A percentile compares a stretch with the other conserved stretches of the same genome.
Conservation (phyloP, 2,888 invertebrate species). For the Ichneumoninae sp. region DNA sequence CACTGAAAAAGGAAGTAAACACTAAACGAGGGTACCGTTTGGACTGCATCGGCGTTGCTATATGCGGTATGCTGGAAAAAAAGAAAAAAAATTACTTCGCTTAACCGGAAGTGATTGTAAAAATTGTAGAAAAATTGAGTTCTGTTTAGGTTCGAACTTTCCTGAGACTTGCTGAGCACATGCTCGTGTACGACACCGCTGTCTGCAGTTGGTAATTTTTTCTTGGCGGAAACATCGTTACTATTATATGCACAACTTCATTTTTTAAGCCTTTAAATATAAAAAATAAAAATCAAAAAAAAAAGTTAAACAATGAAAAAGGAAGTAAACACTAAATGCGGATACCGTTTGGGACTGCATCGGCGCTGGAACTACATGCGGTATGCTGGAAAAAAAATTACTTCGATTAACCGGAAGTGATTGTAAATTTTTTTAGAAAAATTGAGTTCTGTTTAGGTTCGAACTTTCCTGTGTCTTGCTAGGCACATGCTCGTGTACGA, state of each 20-base stretch:
- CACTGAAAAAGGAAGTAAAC: conserved; percentile 42
- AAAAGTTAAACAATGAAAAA: not conserved
- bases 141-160: not conserved
- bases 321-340: conserved; percentile 57
- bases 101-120: not conserved
- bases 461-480: not conserved
- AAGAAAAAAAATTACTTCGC: not conserved
- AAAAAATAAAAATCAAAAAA: too few species aligned
- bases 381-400: conserved; percentile 7
- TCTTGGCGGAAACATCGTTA: too few species aligned
- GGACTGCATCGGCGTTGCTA: not conserved
- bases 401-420: not conserved
- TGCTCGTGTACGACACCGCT: too few species aligned
- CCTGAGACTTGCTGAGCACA: not conserved
- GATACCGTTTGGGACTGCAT: conserved; percentile 25
- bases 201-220: too few species aligned
- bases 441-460: not conserved
- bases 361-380: not conserved
- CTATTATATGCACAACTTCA: not conserved
- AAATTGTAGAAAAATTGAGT: not conserved
- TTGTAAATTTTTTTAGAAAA: not conserved
- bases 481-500: too few species aligned
- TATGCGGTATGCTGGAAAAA: not conserved
- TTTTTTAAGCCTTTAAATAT: not conserved
- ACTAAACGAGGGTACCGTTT: conserved; percentile 51